phyloP scores from a whole-genome alignment of 2,888 invertebrate genomes.

The Lycia hirtaria region DNA sequence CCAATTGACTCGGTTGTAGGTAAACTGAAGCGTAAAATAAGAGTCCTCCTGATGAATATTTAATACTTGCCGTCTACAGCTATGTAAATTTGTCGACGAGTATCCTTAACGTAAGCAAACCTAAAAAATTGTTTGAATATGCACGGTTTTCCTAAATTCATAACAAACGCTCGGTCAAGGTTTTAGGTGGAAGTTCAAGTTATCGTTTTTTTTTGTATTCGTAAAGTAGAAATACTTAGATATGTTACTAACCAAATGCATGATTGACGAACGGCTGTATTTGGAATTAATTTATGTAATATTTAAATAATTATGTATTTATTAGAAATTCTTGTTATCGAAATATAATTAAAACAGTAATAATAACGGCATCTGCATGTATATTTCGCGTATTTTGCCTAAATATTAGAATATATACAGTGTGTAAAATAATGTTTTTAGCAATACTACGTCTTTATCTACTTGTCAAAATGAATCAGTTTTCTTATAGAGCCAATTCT shows the following conservation, averaged over 20 bases:
- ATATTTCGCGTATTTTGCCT: constrained; percentile 39
- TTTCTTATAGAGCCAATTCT: no score
- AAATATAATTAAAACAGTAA: constrained; percentile 17
- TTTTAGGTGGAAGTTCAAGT: not conserved
- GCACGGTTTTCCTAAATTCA: constrained; percentile 25
- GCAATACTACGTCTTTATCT: no score
- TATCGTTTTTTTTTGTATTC: not conserved
- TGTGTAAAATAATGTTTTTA: no score
- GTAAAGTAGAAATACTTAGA: constrained; percentile 34
- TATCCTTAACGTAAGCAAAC: constrained; percentile 35
- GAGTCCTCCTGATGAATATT: constrained; percentile 61
- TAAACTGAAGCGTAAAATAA: constrained; percentile 62
- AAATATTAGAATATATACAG: constrained; percentile 28
- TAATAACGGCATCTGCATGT: constrained; percentile 50
- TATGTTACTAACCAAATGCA: constrained; percentile 49
- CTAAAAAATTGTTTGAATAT: constrained; percentile 10
- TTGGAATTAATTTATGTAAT: constrained; percentile 4
- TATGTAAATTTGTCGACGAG: constrained; percentile 36
- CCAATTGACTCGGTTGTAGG: constrained; percentile 56
- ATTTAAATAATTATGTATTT: not conserved
- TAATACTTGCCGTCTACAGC: constrained; percentile 43
- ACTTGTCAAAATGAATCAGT: no score
- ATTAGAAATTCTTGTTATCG: not conserved
- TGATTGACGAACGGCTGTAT: constrained; percentile 8
- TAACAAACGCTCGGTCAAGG: not conserved